Conservation (phyloP, 2,113 vertebrate genomes). For the Cheilinus undulatus region DNA sequence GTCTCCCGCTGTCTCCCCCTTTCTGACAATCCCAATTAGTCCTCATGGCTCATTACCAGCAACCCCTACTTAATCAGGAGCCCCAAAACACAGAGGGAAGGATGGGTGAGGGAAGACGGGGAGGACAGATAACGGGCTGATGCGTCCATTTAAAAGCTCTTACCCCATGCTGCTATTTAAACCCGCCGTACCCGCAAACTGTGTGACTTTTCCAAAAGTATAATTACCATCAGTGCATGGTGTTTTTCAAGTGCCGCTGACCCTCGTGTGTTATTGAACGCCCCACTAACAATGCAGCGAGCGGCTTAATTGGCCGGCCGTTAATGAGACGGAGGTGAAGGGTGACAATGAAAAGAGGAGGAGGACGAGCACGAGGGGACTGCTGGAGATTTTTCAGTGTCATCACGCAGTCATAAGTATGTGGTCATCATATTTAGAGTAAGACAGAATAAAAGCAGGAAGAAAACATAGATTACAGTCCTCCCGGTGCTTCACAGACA, state of each 20-base stretch:
- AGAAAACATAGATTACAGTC: neutral
- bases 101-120: slow-evolving; percentile 5
- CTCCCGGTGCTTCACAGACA: neutral
- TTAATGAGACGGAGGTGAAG: slow-evolving; percentile 46
- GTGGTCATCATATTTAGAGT: neutral
- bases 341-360: slow-evolving; percentile 8
- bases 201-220: slow-evolving; percentile 55
- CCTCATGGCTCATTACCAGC: slow-evolving; percentile 64
- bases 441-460: neutral
- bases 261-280: slow-evolving; percentile 56
- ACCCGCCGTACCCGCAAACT: slow-evolving; percentile 27
- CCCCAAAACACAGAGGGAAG: slow-evolving; percentile 36
- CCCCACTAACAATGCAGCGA: slow-evolving; percentile 36
- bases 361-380: neutral
- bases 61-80: slow-evolving; percentile 55
- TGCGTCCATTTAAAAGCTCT: slow-evolving; percentile 40
- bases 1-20: slow-evolving; percentile 58
- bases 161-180: slow-evolving; percentile 55
- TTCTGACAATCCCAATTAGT: slow-evolving; percentile 70
- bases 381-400: neutral
- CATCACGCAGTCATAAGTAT: slow-evolving; percentile 5
- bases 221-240: slow-evolving; percentile 51
- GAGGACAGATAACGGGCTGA: slow-evolving; percentile 20
- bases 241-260: slow-evolving; percentile 58
- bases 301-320: slow-evolving; percentile 49